Percentiles rank a stretch among this genome's conserved stretches.
Conservation (phyloP, 1,140 invertebrate genomes). For the Sitophilus oryzae region DNA sequence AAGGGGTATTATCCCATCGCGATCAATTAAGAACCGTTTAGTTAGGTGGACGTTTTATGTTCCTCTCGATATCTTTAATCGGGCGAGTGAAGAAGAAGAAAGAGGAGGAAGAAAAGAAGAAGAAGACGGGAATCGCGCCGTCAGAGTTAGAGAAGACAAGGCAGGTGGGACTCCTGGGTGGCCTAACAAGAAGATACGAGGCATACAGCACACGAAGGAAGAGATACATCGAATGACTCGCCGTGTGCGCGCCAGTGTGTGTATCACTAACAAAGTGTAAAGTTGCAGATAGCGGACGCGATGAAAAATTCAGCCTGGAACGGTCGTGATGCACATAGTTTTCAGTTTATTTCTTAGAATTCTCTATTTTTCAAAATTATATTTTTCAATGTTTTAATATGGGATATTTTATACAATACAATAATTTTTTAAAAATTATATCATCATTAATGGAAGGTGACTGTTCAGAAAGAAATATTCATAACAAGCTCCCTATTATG, state of each 20-base stretch:
- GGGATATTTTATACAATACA: too few relatives aligned
- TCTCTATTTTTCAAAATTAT: too few relatives aligned
- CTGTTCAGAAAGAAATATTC: too few relatives aligned
- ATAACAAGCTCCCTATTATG: too few relatives aligned
- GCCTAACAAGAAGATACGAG: slow-evolving; percentile 14
- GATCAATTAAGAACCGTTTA: slow-evolving; percentile 35
- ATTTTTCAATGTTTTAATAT: too few relatives aligned
- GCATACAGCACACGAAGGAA: slow-evolving; percentile 14
- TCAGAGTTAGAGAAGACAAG: slow-evolving; percentile 16
- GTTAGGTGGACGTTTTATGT: slow-evolving; percentile 30
- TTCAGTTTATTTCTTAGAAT: too few relatives aligned
- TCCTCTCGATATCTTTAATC: slow-evolving; percentile 32
- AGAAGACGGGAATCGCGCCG: slow-evolving; percentile 11
- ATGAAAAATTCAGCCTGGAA: too few relatives aligned
- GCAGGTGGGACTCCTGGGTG: slow-evolving; percentile 24
- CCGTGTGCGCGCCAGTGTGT: neutral
- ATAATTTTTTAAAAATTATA: too few relatives aligned
- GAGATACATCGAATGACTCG: slow-evolving; percentile 15
- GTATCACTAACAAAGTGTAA: slow-evolving; percentile 12
- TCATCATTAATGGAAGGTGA: too few relatives aligned
- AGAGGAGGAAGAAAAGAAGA: too few relatives aligned
- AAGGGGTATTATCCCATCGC: slow-evolving; percentile 30
- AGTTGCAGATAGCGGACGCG: neutral
- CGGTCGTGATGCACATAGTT: too few relatives aligned
- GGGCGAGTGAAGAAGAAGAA: too few relatives aligned